Base-by-base conservation (phyloP, 2,888 invertebrate species). In the Caenorhabditis panamensis region DNA sequence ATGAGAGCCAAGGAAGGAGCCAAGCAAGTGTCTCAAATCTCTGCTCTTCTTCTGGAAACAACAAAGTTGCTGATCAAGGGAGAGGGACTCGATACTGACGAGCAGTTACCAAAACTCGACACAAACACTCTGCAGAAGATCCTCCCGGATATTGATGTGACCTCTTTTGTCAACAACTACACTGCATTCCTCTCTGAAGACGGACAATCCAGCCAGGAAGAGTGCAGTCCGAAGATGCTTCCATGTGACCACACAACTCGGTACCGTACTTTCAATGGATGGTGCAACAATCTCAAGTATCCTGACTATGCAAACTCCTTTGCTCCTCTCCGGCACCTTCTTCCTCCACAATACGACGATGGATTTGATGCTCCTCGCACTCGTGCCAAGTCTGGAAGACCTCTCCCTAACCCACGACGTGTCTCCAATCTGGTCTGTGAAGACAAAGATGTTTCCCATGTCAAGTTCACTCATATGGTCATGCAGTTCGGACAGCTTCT, bases 401-500 rank as follows among this genome's bases (percentile, higher is more conserved):
- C 83, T 20, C 83, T 90, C 31, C 90, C 90, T n/a, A 88, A 88
- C 56, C 87, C 91, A 6, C 79, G 90, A 36, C 49, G 82, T 31
- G 86, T 90, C 18, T 90, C 89, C 16, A 91, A 91, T 79, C 78
- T 85, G 2, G 87, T 91, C 16, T 90, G 91, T 67, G 84, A 87
- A 28, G 89, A 89, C 62, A 67, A 80, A 18, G 86, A 85, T 51
- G 63, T 88, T 6, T 84, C 84, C 8, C 91, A 91, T 76, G 85
- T 87, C 24, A 89, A 89, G 58, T 91, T 88, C 84, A 89, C 91
- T 8, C 91, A 91, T 63, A 91, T 91, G 91, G 88, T 95, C 58
- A 97, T 97, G 97, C 96, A 96, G 92, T 96, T 94, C 89, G 96
- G 96, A 0, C 96, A 97, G 91, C 94, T 97, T 89, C 91, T 96